These are phyloP conservation scores for Ceratitis capitata DNA, from an alignment of 1,140 invertebrate genomes.

Conservation along the genomic window DNA sequence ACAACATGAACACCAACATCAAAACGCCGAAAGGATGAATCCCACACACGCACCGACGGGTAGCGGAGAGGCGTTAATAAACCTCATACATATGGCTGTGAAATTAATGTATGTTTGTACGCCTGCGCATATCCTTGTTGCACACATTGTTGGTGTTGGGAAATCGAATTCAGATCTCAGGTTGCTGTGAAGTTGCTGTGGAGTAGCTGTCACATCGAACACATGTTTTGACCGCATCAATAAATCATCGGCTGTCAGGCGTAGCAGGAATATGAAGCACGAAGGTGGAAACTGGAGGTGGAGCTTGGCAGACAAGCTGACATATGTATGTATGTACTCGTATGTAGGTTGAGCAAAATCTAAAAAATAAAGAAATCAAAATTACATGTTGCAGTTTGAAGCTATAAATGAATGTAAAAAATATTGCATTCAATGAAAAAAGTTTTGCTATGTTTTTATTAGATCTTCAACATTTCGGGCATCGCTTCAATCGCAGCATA, in stretches of 20 bases:
- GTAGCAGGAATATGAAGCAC: conserved; percentile 47
- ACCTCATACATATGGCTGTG: neutral
- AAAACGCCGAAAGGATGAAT: too few species aligned
- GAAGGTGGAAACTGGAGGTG: too few species aligned
- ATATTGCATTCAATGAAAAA: too few species aligned
- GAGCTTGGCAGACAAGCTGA: too few species aligned
- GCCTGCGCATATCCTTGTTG: conserved; percentile 2
- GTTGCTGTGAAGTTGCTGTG: conserved; percentile 62
- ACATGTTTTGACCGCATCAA: conserved; percentile 64
- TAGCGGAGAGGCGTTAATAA: conserved; percentile 41
- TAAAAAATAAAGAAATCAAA: neutral
- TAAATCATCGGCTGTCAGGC: conserved; percentile 62
- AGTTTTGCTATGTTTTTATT: too few species aligned
- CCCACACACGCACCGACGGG: conserved; percentile 61
- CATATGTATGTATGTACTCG: too few species aligned
- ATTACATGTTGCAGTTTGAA: too few species aligned
- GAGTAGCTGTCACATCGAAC: conserved; percentile 65
- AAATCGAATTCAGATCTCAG: neutral
- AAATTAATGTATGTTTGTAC: neutral
- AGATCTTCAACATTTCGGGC: too few species aligned
- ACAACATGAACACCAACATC: too few species aligned
- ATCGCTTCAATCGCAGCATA: too few species aligned
- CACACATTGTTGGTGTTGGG: neutral
- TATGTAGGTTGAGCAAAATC: neutral
- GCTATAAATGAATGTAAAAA: too few species aligned